Evolutionary conservation across 1,140 invertebrate species (phyloP).

Genomic region (Oppia nitens): DNA sequence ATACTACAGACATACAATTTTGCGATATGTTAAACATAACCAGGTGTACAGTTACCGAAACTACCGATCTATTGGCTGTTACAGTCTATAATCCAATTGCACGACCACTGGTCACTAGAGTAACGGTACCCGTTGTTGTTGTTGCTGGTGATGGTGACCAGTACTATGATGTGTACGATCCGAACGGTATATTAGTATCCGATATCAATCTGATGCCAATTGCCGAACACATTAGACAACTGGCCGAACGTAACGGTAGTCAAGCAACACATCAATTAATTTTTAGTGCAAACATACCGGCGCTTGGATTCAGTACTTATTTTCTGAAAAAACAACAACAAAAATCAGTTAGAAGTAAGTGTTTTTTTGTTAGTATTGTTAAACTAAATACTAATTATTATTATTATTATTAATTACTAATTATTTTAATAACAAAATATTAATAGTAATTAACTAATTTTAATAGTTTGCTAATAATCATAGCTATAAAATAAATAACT

Average conservation of each 20-base stretch:
- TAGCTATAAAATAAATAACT: no score
- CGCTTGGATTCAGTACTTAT: conserved; percentile 32
- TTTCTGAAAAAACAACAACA: conserved; percentile 21
- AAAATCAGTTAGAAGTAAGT: no score
- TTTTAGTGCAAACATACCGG: conserved; percentile 26
- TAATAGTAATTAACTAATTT: no score
- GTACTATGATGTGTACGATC: conserved; percentile 45
- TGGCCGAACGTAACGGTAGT: conserved; percentile 27
- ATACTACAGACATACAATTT: conserved; percentile 20
- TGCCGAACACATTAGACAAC: conserved; percentile 22
- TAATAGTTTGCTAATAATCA: no score
- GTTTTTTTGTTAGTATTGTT: no score
- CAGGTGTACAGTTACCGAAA: conserved; percentile 39
- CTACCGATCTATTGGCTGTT: conserved; percentile 40
- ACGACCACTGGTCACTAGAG: conserved; percentile 35
- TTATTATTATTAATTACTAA: no score
- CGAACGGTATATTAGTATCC: conserved; percentile 30
- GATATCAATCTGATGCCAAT: conserved; percentile 24
- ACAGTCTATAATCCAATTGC: conserved; percentile 66
- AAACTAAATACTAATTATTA: no score
- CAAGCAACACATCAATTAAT: conserved; percentile 28
- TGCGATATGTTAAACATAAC: conserved; percentile 45
- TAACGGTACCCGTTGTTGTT: conserved; percentile 50
- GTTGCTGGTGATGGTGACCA: conserved; percentile 26
- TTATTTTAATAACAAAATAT: no score